Evolutionary conservation across 30 jellyfish, hydroid and myxozoan species (phyloP).

Genomic region (Cassiopea andromeda): DNA sequence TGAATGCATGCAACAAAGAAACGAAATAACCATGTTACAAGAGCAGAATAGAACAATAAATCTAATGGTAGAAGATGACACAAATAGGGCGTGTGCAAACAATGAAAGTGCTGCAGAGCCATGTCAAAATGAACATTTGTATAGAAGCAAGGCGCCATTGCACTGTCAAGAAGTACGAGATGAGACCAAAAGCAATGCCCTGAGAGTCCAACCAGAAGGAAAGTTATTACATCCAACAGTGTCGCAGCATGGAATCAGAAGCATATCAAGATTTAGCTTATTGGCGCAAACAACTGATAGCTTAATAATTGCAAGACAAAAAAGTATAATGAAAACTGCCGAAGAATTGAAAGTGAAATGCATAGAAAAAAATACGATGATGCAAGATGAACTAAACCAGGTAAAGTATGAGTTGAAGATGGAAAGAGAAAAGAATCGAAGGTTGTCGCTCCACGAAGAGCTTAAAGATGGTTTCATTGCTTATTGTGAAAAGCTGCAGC

Average conservation of each 20-base stretch:
- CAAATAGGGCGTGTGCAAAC: background rate
- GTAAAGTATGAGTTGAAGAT: conserved; percentile 18
- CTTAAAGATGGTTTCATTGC: conserved; percentile 45
- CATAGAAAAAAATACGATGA: conserved; percentile 26
- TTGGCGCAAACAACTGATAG: conserved; percentile 13
- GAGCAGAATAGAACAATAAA: background rate
- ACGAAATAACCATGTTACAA: conserved; percentile 1
- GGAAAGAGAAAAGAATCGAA: conserved; percentile 36
- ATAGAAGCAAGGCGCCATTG: background rate
- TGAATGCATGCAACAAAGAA: conserved; percentile 41
- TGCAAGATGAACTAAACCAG: conserved; percentile 18
- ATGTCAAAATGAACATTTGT: background rate
- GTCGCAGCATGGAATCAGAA: background rate
- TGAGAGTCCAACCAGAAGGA: background rate
- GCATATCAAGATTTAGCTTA: background rate
- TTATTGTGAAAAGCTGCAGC: conserved; percentile 36
- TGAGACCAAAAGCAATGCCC: background rate
- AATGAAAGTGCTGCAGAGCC: background rate
- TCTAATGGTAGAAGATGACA: background rate
- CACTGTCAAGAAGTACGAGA: background rate
- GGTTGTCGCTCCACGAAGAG: conserved; percentile 42
- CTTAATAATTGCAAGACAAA: conserved; percentile 2
- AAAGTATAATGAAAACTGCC: conserved; percentile 4
- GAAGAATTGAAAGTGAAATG: conserved; percentile 45
- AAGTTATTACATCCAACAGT: background rate